A percentile compares a stretch with the other conserved stretches of the same genome.
These are phyloP conservation scores for Botia kubotai DNA, from an alignment of 2,797 vertebrate genomes.

Conservation along the genomic window DNA sequence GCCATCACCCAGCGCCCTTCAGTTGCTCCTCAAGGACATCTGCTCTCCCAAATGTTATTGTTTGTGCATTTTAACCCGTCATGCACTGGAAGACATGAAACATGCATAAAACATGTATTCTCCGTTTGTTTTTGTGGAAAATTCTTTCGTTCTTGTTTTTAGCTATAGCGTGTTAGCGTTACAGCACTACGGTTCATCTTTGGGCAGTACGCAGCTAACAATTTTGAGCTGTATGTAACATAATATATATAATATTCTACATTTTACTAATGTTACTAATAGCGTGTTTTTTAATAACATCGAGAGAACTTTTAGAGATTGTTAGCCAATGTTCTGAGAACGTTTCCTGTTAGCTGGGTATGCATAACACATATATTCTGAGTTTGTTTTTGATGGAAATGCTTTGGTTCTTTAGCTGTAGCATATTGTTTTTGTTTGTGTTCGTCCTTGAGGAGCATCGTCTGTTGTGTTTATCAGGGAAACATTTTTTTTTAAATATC, in stretches of 20 bases:
- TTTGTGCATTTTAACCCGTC: slow-evolving; percentile 85
- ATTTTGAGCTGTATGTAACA: too few species aligned
- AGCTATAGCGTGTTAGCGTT: too few species aligned
- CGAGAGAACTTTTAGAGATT: too few species aligned
- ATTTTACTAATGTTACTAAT: too few species aligned
- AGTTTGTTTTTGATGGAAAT: too few species aligned
- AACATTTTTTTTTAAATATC: slow-evolving; percentile 22
- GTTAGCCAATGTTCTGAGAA: too few species aligned
- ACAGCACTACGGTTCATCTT: too few species aligned
- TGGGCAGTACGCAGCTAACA: too few species aligned
- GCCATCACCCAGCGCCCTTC: slow-evolving; percentile 89
- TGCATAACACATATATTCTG: too few species aligned
- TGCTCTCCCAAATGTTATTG: slow-evolving; percentile 87
- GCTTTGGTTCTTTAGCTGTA: neutral
- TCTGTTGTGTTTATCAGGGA: neutral
- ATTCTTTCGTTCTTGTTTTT: neutral
- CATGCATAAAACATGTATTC: neutral
- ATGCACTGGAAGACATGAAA: slow-evolving; percentile 8
- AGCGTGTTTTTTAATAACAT: too few species aligned
- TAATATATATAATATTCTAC: too few species aligned
- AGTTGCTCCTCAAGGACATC: slow-evolving; percentile 91
- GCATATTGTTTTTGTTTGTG: neutral
- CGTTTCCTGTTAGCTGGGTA: too few species aligned
- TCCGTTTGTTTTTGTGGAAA: neutral
- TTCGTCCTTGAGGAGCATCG: neutral